Evolutionary conservation across 2,888 invertebrate species (phyloP).

Genomic region (Apodemia hepburni): DNA sequence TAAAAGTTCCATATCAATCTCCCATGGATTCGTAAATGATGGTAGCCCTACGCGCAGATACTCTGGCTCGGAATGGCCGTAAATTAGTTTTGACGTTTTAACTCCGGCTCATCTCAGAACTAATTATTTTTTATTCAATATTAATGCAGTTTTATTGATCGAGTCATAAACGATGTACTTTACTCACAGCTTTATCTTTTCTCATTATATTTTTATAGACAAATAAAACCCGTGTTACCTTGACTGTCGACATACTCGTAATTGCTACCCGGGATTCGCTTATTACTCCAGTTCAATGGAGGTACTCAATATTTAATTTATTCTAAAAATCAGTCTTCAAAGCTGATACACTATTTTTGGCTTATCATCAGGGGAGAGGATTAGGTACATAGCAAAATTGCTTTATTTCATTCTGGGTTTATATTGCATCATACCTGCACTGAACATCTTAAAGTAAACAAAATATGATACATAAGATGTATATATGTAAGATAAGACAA

Average conservation of each 20-base stretch:
- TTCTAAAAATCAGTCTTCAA: not conserved
- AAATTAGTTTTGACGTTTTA: slow-evolving; percentile 13
- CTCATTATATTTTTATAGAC: slow-evolving; percentile 2
- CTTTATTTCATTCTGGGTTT: too few species aligned
- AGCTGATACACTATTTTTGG: too few species aligned
- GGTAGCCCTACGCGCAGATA: slow-evolving; percentile 3
- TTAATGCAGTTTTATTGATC: slow-evolving; percentile 4
- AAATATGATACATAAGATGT: too few species aligned
- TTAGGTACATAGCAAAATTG: too few species aligned
- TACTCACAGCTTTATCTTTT: slow-evolving; percentile 2
- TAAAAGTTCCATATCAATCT: not conserved
- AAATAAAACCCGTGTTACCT: slow-evolving; percentile 3
- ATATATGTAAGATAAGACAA: too few species aligned
- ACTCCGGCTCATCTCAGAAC: slow-evolving; percentile 7
- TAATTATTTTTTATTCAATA: slow-evolving; percentile 14
- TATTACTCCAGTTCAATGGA: too few species aligned
- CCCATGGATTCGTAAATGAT: not conserved
- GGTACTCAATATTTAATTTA: too few species aligned
- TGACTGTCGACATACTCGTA: not conserved
- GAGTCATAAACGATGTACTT: not conserved
- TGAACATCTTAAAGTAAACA: too few species aligned
- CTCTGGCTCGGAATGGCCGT: slow-evolving; percentile 4
- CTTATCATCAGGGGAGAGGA: too few species aligned
- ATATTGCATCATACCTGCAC: too few species aligned
- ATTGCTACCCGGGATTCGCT: not conserved